A percentile compares a stretch with the other conserved stretches of the same genome.
phyloP scores from a whole-genome alignment of 1,140 invertebrate species.

The Drosophila varians region DNA sequence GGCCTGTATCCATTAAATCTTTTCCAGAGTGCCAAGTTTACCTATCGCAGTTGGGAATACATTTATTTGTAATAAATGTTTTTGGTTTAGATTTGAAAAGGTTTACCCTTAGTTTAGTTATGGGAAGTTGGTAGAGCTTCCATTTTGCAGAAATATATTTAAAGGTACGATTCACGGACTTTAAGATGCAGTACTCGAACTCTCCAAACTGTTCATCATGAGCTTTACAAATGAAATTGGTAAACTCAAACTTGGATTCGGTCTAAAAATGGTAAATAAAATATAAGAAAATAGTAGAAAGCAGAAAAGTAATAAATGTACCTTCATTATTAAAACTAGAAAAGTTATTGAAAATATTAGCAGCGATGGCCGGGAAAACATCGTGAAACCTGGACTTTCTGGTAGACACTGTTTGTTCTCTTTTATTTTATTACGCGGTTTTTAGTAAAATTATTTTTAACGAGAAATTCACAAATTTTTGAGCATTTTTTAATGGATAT shows the following conservation, averaged over 20 bases:
- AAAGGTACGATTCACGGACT: conserved; percentile 4
- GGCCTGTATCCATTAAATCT: neutral
- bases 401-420: neutral
- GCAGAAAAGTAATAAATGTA: neutral
- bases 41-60: neutral
- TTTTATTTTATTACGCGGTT: no score
- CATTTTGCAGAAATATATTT: conserved; percentile 1
- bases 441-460: no score
- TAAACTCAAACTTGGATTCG: conserved; percentile 4
- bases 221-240: neutral
- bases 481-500: neutral
- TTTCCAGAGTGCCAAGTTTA: neutral
- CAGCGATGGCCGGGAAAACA: neutral
- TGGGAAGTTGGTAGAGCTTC: neutral
- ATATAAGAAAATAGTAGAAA: no score
- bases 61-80: neutral
- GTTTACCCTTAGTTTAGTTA: neutral
- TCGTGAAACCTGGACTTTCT: neutral
- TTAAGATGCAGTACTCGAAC: neutral
- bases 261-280: no score
- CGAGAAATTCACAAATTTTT: no score
- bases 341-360: neutral
- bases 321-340: neutral
- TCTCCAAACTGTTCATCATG: neutral
- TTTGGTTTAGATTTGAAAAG: neutral